Evolutionary conservation across 2,888 invertebrate species (phyloP), one percentile per base, ranked within the genome.

Genomic region (Zelleria hepariella): DNA sequence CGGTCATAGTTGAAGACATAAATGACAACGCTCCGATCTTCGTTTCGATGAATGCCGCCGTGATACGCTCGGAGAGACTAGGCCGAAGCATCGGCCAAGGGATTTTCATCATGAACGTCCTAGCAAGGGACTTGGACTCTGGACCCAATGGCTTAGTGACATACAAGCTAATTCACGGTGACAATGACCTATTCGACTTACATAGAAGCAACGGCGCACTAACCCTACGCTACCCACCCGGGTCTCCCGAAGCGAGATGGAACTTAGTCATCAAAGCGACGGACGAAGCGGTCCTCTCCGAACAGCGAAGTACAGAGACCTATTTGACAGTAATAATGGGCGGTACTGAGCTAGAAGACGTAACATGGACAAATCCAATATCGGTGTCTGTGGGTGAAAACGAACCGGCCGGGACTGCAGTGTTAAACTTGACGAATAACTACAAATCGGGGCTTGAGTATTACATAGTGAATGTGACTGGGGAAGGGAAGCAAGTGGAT

Each of bases 11-110:
- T 5, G 96, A 96, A 78, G 97, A 98, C 77, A 93, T 97, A 62
- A 98, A 98, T 77, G 98, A 98, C 78, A 97, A 97, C 78, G 95
- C 96, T 5, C 98, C 98, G 0, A 90, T 94, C 21, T 97, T 97
- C 75, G 94, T 95, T 2, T 96, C 96, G 55, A 96, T 97, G 95
- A 96, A 96, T 69, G 95, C 97, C 0, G 96, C 96, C 0, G 91
- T 96, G n/a, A 84, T 97, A 53, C 93, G 93, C 57, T 81, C 91
- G 18, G 88, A 84, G 64, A 86, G 80, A 82, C 83, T 78, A 73
- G 89, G 77, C 60, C 75, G 80, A 71, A 80, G 78, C 65, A 80
- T 87, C 32, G 90, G 90, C 7, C 90, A 91, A 63, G 92, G 93
- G 8, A 83, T 91, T 60, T 91, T 93, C 58, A 93, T 97, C 57